These are phyloP conservation scores for Tokudaia muenninki DNA, from an alignment of 2,797 vertebrate species.

Conservation along the genomic window DNA sequence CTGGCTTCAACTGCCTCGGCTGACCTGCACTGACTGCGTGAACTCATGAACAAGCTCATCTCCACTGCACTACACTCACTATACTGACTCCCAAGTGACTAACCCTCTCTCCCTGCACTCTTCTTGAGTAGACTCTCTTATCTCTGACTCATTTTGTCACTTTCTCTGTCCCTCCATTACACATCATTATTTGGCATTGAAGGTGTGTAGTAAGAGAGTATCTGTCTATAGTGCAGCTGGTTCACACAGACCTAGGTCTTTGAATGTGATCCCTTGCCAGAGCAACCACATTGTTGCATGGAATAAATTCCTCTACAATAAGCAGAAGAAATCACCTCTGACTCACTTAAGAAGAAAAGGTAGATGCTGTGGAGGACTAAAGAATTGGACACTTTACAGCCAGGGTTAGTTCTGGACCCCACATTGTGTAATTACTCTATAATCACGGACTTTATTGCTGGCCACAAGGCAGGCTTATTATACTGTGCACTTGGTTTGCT, in stretches of 20 bases:
- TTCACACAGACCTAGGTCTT: background rate
- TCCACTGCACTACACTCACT: background rate
- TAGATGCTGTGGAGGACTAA: background rate
- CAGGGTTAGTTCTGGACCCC: background rate
- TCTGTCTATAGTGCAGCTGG: background rate
- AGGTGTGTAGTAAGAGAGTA: background rate
- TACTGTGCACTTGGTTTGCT: background rate
- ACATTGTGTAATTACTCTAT: background rate
- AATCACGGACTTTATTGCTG: background rate
- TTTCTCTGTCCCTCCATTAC: background rate
- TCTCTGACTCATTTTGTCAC: background rate
- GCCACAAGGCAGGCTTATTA: background rate
- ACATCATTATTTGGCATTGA: background rate
- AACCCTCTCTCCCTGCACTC: background rate
- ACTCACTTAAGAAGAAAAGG: conserved; percentile 35
- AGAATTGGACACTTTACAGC: background rate
- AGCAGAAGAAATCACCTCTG: background rate
- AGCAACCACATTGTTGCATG: background rate
- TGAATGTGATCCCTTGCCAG: background rate
- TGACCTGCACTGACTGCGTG: background rate
- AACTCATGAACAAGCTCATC: background rate
- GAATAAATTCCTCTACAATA: background rate
- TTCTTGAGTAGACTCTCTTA: background rate
- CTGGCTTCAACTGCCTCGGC: background rate
- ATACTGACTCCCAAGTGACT: background rate